A percentile compares a stretch with the other conserved stretches of the same genome.
These are phyloP conservation scores for Coracias cyanogaster DNA, from an alignment of 2,797 vertebrate genomes.

Conservation along the genomic window DNA sequence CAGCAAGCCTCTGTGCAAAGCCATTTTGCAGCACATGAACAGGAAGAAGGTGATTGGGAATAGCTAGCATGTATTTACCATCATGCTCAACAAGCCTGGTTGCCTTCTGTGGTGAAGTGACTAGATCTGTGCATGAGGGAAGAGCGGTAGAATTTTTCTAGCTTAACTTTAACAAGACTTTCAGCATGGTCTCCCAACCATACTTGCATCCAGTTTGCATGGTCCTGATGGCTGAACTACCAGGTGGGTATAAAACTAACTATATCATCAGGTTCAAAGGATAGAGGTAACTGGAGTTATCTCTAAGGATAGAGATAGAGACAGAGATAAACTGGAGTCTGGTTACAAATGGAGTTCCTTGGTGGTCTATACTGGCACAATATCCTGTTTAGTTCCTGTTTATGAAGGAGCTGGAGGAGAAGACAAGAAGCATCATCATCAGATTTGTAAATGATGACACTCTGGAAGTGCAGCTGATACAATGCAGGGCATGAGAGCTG, in stretches of 20 bases:
- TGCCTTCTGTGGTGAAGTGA: background rate
- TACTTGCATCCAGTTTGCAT: background rate
- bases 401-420: background rate
- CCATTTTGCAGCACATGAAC: background rate
- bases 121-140: background rate
- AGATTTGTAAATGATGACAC: background rate
- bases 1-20: background rate
- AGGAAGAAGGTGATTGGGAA: background rate
- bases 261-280: background rate
- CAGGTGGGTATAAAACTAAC: background rate
- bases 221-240: background rate
- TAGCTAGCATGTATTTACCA: background rate
- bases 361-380: background rate
- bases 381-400: background rate
- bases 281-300: background rate
- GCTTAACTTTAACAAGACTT: background rate
- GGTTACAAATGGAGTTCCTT: background rate
- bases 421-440: background rate
- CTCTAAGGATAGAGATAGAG: no score
- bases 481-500: background rate
- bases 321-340: background rate
- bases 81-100: background rate
- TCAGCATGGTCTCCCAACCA: background rate
- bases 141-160: background rate
- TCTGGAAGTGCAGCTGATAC: background rate